Conservation (phyloP, 30 jellyfish, hydroid and myxozoan genomes). For the Cassiopea andromeda region DNA sequence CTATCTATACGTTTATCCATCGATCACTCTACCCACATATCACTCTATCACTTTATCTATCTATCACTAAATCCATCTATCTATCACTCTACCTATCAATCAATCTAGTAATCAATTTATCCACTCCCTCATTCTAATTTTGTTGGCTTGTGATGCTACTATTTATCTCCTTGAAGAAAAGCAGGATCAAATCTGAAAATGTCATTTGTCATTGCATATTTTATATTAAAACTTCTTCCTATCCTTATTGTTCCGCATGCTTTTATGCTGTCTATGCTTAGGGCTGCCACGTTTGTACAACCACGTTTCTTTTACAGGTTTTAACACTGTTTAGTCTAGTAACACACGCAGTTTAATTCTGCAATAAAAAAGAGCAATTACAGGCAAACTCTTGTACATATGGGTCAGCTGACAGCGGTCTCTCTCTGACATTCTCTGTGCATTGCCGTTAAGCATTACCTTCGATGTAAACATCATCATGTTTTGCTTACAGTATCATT, state of each 20-base stretch:
- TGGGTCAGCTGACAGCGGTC: slow-evolving; percentile 17
- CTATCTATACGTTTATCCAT: too few species aligned
- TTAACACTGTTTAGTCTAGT: slow-evolving; percentile 8
- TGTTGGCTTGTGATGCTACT: too few species aligned
- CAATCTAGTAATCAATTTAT: too few species aligned
- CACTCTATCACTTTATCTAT: too few species aligned
- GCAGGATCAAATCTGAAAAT: too few species aligned
- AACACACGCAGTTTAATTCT: not conserved
- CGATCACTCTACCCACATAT: too few species aligned
- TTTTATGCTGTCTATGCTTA: not conserved
- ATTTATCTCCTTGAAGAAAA: too few species aligned
- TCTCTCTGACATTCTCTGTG: slow-evolving; percentile 6
- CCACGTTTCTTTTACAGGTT: slow-evolving; percentile 10
- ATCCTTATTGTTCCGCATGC: slow-evolving; percentile 1
- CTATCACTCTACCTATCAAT: too few species aligned
- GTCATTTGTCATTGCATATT: too few species aligned
- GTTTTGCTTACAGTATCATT: slow-evolving; percentile 10
- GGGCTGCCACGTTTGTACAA: slow-evolving; percentile 8
- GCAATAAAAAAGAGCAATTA: not conserved
- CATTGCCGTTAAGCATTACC: slow-evolving; percentile 23
- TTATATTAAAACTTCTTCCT: not conserved
- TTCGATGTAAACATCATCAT: slow-evolving; percentile 9
- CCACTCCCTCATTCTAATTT: too few species aligned
- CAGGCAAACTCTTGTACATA: not conserved
- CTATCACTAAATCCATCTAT: too few species aligned